Conservation (phyloP, 1,140 invertebrate species). For the Oppia nitens region DNA sequence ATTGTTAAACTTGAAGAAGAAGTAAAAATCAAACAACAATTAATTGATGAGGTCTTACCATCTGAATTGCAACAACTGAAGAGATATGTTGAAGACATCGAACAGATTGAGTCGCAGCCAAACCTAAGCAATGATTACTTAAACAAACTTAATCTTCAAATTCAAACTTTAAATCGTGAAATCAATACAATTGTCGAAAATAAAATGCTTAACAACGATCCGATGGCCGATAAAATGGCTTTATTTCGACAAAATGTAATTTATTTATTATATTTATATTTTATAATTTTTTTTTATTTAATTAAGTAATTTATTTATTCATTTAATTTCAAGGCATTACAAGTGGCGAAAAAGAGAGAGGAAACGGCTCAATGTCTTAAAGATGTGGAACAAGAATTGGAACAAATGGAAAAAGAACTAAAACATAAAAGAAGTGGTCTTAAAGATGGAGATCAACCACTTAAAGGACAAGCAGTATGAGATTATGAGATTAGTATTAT, state of each 20-base stretch:
- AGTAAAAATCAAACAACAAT: constrained; percentile 50
- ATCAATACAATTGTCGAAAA: constrained; percentile 39
- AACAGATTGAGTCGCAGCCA: constrained; percentile 44
- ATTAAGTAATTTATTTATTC: background rate
- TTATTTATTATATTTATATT: background rate
- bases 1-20: constrained; percentile 57
- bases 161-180: constrained; percentile 41
- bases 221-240: constrained; percentile 51
- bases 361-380: background rate
- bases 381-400: background rate
- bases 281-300: too few relatives aligned
- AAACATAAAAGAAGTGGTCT: constrained; percentile 1
- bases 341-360: constrained; percentile 5
- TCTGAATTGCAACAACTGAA: constrained; percentile 44
- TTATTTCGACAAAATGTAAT: constrained; percentile 57
- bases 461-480: constrained; percentile 56
- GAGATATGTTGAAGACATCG: constrained; percentile 47
- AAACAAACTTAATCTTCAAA: constrained; percentile 41
- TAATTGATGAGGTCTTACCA: constrained; percentile 59
- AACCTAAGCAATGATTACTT: constrained; percentile 43
- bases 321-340: background rate
- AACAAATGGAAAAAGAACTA: background rate
- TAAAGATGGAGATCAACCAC: constrained; percentile 37
- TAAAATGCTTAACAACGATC: constrained; percentile 31
- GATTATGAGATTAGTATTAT: too few relatives aligned